A percentile compares a stretch with the other conserved stretches of the same genome.
phyloP scores from a whole-genome alignment of 2,888 invertebrate genomes.

The Apamea epomidion region DNA sequence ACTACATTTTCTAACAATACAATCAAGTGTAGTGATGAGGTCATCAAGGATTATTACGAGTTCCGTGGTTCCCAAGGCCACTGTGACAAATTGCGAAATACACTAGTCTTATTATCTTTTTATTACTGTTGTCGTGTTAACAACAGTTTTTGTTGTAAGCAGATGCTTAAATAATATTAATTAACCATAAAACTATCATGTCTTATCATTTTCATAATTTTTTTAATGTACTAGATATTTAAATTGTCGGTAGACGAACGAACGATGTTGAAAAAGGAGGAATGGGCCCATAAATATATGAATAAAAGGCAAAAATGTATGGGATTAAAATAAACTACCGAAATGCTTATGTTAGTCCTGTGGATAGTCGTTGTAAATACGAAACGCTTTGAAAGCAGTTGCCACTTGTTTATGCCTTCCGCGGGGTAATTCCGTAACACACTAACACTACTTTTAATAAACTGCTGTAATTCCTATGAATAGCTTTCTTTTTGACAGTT shows the following conservation, averaged over 20 bases:
- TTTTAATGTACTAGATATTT: not conserved
- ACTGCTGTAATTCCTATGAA: no score
- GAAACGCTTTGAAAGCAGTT: no score
- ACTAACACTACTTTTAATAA: no score
- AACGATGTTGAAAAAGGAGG: not conserved
- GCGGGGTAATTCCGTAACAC: no score
- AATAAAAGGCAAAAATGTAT: not conserved
- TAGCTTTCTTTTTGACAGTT: no score
- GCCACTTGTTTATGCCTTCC: not conserved
- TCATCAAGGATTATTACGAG: not conserved
- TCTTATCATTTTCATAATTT: not conserved
- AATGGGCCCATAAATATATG: not conserved
- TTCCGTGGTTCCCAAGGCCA: not conserved
- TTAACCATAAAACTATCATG: not conserved
- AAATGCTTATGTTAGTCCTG: not conserved
- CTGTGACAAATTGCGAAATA: not conserved
- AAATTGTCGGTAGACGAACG: not conserved
- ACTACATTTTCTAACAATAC: conserved; percentile 4
- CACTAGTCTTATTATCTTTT: not conserved
- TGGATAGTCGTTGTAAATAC: not conserved
- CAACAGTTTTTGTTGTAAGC: not conserved
- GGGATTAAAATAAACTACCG: not conserved
- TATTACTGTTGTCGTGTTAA: not conserved
- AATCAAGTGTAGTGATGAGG: not conserved
- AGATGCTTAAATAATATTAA: not conserved